Base-by-base conservation (phyloP, 2,888 invertebrate genomes). In the Erynnis tages region DNA sequence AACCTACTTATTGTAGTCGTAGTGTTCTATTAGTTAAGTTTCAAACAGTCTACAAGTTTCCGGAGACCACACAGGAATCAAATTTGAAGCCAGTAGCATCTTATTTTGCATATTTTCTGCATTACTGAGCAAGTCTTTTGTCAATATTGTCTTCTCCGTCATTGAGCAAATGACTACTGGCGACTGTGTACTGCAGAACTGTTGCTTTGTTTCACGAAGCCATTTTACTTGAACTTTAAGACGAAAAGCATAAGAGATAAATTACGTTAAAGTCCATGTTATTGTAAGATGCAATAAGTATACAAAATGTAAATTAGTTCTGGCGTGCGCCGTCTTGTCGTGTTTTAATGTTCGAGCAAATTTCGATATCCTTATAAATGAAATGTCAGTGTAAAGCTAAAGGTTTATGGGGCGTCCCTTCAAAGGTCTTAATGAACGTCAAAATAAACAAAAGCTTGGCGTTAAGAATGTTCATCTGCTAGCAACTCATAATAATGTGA, bases 31-130 rank as follows among this genome's bases (percentile, higher is more conserved):
- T n/a, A n/a, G n/a, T n/a, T n/a, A n/a, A 32, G 25, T 14, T 32
- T 13, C 3, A 16, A 13, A 37, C 3, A 43, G 7, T 43, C 30
- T 41, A 41, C 25, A 27, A 49, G 23, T 44, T 44, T 35, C 27
- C 45, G 55, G 57, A 45, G 65, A 60, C 65, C 61, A 61, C 62
- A 59, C 66, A 61, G 52, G 55, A 54, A 49, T 49, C 37, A 52
- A 54, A 56, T 53, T 55, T 50, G 54, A 54, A 55, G 57, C 45
- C 49, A 19, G 62, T 54, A 56, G 67, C 66, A 64, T 73, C 67
- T 78, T 66, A 71, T 72, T 85, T 83, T 85, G 82, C 83, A 85
- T 85, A 84, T 84, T 83, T 83, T 79, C 78, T 79, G 79, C 82
- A 83, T 83, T 79, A 81, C 76, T 67, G 71, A 73, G 66, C 76